Conservation (phyloP, 2,888 invertebrate species). For the Aphodius granarius region DNA sequence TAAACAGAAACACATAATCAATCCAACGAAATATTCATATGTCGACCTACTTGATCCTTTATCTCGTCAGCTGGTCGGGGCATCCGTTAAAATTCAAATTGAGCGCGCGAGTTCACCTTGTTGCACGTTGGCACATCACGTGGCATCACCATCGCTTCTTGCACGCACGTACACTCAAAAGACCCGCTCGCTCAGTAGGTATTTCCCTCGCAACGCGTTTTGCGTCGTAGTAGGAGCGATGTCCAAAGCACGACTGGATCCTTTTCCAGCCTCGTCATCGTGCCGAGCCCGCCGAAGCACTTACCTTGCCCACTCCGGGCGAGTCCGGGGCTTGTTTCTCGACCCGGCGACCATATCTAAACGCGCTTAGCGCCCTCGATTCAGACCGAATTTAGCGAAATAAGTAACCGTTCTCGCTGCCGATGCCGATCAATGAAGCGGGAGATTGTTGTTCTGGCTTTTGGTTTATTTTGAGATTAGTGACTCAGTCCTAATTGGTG, state of each 20-base stretch:
- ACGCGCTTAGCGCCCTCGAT: slow-evolving; percentile 3
- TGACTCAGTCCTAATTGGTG: not conserved
- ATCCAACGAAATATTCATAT: not conserved
- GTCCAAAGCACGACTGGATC: not conserved
- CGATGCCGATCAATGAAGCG: not conserved
- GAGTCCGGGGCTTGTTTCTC: slow-evolving; percentile 25
- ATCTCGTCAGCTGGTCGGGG: not conserved
- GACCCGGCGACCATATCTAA: slow-evolving; percentile 20
- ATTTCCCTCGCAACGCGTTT: not conserved
- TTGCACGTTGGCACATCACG: not conserved
- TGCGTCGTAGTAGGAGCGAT: not conserved
- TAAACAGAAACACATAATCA: not conserved
- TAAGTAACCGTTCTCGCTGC: not conserved
- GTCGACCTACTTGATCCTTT: not conserved
- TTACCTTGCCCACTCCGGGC: slow-evolving; percentile 24
- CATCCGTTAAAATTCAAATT: not conserved
- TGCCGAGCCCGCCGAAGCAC: not conserved
- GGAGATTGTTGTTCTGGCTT: not conserved
- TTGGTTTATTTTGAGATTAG: not conserved
- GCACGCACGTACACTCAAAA: not conserved
- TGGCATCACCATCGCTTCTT: not conserved
- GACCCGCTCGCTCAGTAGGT: not conserved
- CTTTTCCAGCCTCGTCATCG: not conserved
- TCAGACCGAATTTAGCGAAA: not conserved
- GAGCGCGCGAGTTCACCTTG: not conserved